phyloP scores from a whole-genome alignment of 2,888 invertebrate species.

The Quadroppia sp. region DNA sequence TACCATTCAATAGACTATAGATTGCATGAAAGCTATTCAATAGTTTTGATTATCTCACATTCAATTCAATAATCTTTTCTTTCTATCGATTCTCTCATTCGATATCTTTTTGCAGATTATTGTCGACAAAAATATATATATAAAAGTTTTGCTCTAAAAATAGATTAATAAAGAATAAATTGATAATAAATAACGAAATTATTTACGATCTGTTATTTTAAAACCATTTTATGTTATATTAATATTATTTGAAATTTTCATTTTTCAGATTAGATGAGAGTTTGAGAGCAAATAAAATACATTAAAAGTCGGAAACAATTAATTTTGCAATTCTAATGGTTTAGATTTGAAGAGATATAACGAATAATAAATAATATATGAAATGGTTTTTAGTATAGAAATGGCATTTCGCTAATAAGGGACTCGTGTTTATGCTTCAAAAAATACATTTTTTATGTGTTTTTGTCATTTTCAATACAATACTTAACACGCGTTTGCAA shows the following conservation, averaged over 20 bases:
- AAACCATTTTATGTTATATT: background rate
- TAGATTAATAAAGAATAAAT: no score
- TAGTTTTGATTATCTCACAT: constrained; percentile 28
- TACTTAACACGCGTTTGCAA: constrained; percentile 2
- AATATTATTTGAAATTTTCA: background rate
- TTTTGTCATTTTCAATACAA: constrained; percentile 20
- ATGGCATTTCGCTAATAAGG: background rate
- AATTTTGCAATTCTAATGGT: background rate
- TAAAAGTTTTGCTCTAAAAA: no score
- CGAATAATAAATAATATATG: background rate
- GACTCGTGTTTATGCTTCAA: background rate
- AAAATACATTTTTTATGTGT: constrained; percentile 2
- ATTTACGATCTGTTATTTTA: background rate
- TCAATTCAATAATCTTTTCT: constrained; percentile 8
- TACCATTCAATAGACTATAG: background rate
- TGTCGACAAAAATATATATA: background rate
- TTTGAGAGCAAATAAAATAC: background rate
- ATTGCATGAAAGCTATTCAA: constrained; percentile 17
- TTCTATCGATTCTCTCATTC: constrained; percentile 7
- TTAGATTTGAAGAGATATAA: background rate
- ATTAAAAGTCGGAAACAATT: background rate
- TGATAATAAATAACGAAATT: background rate
- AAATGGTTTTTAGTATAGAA: background rate
- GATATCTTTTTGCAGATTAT: background rate
- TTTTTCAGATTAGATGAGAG: background rate